These are phyloP conservation scores for Malurus splendens DNA, from an alignment of 2,797 vertebrate genomes.

Conservation along the genomic window DNA sequence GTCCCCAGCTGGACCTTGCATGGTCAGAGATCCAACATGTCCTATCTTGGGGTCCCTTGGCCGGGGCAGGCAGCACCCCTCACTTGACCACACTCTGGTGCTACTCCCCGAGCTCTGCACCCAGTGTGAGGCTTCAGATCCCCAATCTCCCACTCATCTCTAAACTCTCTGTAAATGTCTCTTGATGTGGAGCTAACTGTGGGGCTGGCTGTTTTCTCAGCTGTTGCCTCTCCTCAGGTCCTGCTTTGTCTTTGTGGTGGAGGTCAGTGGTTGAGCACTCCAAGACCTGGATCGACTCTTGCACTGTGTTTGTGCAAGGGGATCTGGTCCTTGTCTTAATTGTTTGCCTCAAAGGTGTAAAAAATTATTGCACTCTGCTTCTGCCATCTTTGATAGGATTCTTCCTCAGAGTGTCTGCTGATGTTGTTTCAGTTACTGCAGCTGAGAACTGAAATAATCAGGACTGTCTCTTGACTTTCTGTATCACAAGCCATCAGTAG, in stretches of 20 bases:
- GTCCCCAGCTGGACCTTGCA: neutral
- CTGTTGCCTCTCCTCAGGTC: neutral
- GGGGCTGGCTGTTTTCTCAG: neutral
- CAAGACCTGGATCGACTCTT: fast-evolving
- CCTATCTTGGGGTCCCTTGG: neutral
- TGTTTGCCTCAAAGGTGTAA: neutral
- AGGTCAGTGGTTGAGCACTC: neutral
- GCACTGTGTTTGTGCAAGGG: neutral
- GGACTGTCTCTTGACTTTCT: neutral
- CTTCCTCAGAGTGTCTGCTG: neutral
- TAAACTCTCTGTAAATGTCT: fast-evolving
- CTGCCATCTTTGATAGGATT: neutral
- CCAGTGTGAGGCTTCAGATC: neutral
- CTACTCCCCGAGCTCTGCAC: neutral
- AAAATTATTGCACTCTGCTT: neutral
- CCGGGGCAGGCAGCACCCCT: neutral
- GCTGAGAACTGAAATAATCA: neutral
- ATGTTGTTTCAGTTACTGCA: fast-evolving
- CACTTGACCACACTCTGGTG: fast-evolving
- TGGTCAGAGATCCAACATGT: neutral
- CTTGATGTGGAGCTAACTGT: fast-evolving
- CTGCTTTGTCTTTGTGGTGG: neutral
- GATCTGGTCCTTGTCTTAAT: neutral
- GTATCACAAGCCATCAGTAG: neutral
- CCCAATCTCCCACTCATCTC: neutral